These are phyloP conservation scores for Meganola albula DNA, from an alignment of 2,888 invertebrate species.

Conservation along the genomic window DNA sequence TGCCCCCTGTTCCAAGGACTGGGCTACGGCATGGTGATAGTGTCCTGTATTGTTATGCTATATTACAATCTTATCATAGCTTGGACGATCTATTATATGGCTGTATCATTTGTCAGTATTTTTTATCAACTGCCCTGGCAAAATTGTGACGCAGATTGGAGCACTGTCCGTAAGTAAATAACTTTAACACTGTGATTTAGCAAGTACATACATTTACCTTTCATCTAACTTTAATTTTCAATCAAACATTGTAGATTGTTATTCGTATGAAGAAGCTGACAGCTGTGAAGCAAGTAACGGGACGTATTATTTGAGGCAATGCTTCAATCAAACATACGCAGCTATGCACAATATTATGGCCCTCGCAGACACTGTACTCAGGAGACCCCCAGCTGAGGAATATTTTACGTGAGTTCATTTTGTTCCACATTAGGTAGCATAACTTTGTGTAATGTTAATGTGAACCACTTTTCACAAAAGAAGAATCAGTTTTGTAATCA, in stretches of 20 bases:
- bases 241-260: conserved; percentile 75
- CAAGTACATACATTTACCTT: not conserved
- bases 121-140: conserved; percentile 83
- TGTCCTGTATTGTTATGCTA: conserved; percentile 85
- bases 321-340: conserved; percentile 78
- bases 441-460: no score
- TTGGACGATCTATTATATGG: conserved; percentile 87
- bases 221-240: not conserved
- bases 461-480: no score
- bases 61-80: conserved; percentile 87
- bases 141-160: conserved; percentile 84
- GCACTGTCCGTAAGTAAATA: conserved; percentile 78
- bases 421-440: no score
- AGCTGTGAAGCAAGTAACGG: conserved; percentile 78
- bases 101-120: conserved; percentile 79
- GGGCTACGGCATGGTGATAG: conserved; percentile 86
- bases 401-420: conserved; percentile 82
- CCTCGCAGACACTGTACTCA: conserved; percentile 74
- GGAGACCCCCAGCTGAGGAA: conserved; percentile 83
- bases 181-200: no score
- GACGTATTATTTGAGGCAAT: conserved; percentile 80
- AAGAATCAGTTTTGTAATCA: not conserved
- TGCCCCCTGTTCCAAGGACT: conserved; percentile 86
- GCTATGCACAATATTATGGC: conserved; percentile 73
- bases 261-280: conserved; percentile 82